Conservation (phyloP, 2,888 invertebrate genomes). For the Drosophila macrothrix region DNA sequence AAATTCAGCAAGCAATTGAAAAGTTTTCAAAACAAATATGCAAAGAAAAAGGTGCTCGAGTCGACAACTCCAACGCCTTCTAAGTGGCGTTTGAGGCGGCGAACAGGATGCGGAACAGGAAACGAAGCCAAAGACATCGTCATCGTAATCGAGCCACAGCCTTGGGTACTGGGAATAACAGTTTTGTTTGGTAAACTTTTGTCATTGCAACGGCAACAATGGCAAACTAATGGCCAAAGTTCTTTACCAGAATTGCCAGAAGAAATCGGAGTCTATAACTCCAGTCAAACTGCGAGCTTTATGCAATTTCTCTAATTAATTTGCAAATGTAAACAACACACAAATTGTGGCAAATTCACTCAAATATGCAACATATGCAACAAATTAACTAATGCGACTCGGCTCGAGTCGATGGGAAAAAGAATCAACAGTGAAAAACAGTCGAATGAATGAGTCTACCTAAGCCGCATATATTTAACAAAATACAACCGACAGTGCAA, state of each 20-base stretch:
- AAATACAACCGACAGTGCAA: constrained; percentile 25
- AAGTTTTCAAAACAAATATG: constrained; percentile 76
- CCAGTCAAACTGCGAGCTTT: neutral
- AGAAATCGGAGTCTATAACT: constrained; percentile 25
- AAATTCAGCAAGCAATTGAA: constrained; percentile 69
- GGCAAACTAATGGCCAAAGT: constrained; percentile 58
- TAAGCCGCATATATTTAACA: constrained; percentile 17
- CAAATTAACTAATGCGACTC: constrained; percentile 20
- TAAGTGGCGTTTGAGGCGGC: constrained; percentile 36
- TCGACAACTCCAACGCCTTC: constrained; percentile 52
- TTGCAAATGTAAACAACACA: constrained; percentile 7
- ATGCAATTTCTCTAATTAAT: constrained; percentile 28
- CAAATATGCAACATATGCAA: constrained; percentile 1
- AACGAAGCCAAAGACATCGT: constrained; percentile 25
- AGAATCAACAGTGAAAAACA: constrained; percentile 22
- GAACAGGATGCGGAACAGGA: constrained; percentile 49
- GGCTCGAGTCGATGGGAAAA: neutral
- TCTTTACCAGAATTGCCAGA: constrained; percentile 18
- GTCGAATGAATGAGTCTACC: neutral
- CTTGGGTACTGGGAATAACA: constrained; percentile 50
- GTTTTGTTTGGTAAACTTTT: constrained; percentile 74
- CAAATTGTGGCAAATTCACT: neutral
- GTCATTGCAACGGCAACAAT: constrained; percentile 68
- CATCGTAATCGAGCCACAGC: constrained; percentile 43
- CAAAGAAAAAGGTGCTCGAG: constrained; percentile 75